Base-by-base conservation (phyloP, 2,888 invertebrate genomes). In the Caenorhabditis wallacei region DNA sequence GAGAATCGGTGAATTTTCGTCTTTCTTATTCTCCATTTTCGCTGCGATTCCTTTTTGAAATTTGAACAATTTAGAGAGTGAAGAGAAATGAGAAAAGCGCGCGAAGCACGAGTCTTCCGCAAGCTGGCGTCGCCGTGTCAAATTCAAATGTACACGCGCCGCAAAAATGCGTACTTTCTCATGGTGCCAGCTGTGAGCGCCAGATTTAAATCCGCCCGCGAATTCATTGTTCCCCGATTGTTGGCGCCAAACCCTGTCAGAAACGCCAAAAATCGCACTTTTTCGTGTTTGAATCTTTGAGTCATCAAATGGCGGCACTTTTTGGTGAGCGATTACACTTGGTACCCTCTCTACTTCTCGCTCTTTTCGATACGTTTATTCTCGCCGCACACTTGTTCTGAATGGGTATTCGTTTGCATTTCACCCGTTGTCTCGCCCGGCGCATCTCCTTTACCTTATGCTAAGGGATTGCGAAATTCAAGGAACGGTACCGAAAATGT, bases 351-450 rank as follows among this genome's bases (percentile, higher is more conserved):
- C n/a, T 26, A 16, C n/a, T 37, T 43, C 24, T 61, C 53, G n/a
- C 30, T 20, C 56, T 46, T 54, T 66, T 20, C 26, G 46, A 24
- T 13, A 5, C 46, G 59, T 61, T 68, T 43, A 26, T 68, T 61
- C 68, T 30, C 59, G 35, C 26, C 63, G 24, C 48, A 24, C 37
- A 53, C 61, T 18, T 43, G 43, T 74, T 48, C 57, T 75, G 56
- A 75, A 75, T 75, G 51, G 74, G 51, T 66, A 59, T 75, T 74
- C 74, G 68, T 66, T 75, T 75, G 68, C 68, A 66, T 68, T 75
- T 68, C 75, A 56, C 51, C 35, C 40, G 22, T 20, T 37, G 13
- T 48, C 30, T 30, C 61, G 20, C 22, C 30, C 40, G 40, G 46
- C 69, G 68, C 48, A 74, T 74, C 63, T 54, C 46, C 26, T 40